phyloP scores from a whole-genome alignment of 2,113 vertebrate genomes.

The Limanda limanda region DNA sequence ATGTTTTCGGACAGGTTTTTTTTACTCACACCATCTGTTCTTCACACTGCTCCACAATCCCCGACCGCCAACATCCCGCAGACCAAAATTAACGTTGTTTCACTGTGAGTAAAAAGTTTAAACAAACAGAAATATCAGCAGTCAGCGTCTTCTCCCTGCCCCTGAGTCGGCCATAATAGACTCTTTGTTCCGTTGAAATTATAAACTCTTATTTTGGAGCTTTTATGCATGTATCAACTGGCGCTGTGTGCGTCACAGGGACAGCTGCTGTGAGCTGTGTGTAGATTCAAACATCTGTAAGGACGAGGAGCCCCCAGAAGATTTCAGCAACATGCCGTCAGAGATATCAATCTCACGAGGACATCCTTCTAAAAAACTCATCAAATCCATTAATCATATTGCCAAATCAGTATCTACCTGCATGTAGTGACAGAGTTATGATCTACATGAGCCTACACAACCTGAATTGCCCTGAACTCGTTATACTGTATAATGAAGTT shows the following conservation, averaged over 20 bases:
- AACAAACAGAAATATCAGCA: slow-evolving; percentile 82
- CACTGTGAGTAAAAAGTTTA: slow-evolving; percentile 77
- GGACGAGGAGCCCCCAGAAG: background rate
- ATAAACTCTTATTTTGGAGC: slow-evolving; percentile 73
- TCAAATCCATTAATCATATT: background rate
- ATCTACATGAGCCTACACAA: background rate
- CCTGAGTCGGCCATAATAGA: slow-evolving; percentile 62
- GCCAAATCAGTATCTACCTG: slow-evolving; percentile 8
- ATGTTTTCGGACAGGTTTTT: slow-evolving; percentile 64
- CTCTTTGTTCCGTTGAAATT: slow-evolving; percentile 70
- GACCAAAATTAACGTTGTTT: slow-evolving; percentile 79
- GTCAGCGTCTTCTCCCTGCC: slow-evolving; percentile 76
- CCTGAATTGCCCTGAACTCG: slow-evolving; percentile 6
- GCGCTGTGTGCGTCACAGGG: slow-evolving; percentile 51
- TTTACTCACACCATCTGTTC: slow-evolving; percentile 71
- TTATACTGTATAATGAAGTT: slow-evolving; percentile 17
- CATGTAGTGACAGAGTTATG: slow-evolving; percentile 27
- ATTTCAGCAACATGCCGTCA: background rate
- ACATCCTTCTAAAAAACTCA: background rate
- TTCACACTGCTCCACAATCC: slow-evolving; percentile 67
- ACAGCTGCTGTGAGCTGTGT: slow-evolving; percentile 26
- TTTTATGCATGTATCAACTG: slow-evolving; percentile 58
- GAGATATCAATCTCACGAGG: background rate
- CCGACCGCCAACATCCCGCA: slow-evolving; percentile 75
- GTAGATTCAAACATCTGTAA: slow-evolving; percentile 31